These are phyloP conservation scores for Troides aeacus DNA, from an alignment of 2,888 invertebrate species.

Conservation along the genomic window DNA sequence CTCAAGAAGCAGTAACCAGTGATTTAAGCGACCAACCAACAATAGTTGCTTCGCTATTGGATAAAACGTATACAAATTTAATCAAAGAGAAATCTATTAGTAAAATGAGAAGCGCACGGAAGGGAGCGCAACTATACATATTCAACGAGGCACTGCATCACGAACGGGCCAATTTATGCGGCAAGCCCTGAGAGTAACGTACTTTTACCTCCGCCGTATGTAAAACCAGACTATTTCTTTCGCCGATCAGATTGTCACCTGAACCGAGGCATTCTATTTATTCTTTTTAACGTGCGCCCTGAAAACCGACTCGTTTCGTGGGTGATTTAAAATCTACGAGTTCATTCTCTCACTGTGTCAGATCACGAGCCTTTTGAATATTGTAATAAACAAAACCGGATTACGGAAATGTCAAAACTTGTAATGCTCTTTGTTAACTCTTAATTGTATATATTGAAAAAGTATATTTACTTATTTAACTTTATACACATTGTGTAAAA, in stretches of 20 bases:
- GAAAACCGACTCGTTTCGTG: slow-evolving; percentile 41
- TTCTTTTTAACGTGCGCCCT: slow-evolving; percentile 40
- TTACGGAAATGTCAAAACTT: not conserved
- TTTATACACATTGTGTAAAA: too few species aligned
- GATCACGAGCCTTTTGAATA: slow-evolving; percentile 38
- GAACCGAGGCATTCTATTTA: slow-evolving; percentile 47
- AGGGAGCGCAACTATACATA: slow-evolving; percentile 80
- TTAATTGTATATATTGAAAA: not conserved
- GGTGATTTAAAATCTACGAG: slow-evolving; percentile 37
- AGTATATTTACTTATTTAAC: too few species aligned
- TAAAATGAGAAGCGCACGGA: slow-evolving; percentile 79
- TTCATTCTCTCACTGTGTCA: slow-evolving; percentile 30
- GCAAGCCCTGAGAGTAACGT: slow-evolving; percentile 73
- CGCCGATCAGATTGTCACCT: slow-evolving; percentile 70
- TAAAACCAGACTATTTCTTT: slow-evolving; percentile 75
- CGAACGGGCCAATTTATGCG: slow-evolving; percentile 78
- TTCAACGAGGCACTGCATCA: slow-evolving; percentile 80
- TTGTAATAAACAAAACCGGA: not conserved
- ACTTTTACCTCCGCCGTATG: slow-evolving; percentile 74
- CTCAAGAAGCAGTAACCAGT: slow-evolving; percentile 51
- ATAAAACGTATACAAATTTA: slow-evolving; percentile 80
- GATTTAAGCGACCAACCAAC: slow-evolving; percentile 72
- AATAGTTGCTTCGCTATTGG: slow-evolving; percentile 68
- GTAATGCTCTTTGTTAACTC: not conserved
- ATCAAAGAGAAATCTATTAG: slow-evolving; percentile 81